Evolutionary conservation across 2,888 invertebrate genomes (phyloP), one percentile per base, ranked within the genome.

Genomic region (Rhagium mordax): DNA sequence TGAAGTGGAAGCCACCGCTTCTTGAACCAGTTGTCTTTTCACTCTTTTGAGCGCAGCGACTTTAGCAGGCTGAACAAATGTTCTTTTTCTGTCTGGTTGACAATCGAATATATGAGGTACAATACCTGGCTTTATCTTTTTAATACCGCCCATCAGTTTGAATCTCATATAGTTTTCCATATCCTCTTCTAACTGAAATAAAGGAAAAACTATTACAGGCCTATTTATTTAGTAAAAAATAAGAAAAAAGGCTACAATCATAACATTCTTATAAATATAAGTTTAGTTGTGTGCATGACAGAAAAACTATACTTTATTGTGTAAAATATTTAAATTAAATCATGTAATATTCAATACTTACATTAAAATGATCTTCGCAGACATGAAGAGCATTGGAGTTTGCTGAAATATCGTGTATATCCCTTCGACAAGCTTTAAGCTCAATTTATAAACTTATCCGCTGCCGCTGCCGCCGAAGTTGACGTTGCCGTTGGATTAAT

Each of bases 91-190:
- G 41, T 76, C 76, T 10, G 66, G 33, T 24, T 78, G 76, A 24
- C 80, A 78, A 15, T 75, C 72, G 72, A 80, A 80, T 67, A 72
- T 77, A 18, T 80, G 80, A 13, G 80, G 77, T 18, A 77, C 72
- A 29, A 76, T 75, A 48, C 51, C 29, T 8, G 62, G 47, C 41
- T 80, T 78, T 20, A 80, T 69, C 24, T 49, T 15, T 48, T 48
- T 8, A 15, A n/a, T n/a, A 48, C 48, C 48, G 2, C 48, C 48
- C 48, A 48, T 48, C 8, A 48, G 48, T 15, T 15, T 48, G 15
- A 48, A 48, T 48, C 15, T 48, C 8, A 48, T 48, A 15, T 48
- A 48, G 15, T 48, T 48, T 15, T n/a, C 48, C 48, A 48, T 48
- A 48, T 48, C 48, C 15, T 48, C 48, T 48, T 48, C 48, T 15